phyloP scores from a whole-genome alignment of 1,140 invertebrate species.

The Lepidurus apus region DNA sequence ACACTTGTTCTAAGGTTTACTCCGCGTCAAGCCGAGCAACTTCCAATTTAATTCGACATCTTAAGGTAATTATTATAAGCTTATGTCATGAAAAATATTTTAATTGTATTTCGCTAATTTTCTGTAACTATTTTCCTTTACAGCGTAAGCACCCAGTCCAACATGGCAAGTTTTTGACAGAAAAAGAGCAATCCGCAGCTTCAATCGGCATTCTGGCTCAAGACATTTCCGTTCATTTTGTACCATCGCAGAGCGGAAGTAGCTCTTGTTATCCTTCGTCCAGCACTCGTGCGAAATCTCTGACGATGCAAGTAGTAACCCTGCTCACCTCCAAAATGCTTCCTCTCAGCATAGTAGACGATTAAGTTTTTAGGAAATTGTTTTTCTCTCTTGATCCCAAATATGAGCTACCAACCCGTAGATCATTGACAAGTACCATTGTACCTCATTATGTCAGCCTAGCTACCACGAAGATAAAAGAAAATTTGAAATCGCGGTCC shows the following conservation, averaged over 20 bases:
- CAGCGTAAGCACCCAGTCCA: slow-evolving; percentile 6
- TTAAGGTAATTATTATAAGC: no score
- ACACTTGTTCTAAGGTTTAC: no score
- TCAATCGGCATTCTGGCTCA: not conserved
- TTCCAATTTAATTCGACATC: no score
- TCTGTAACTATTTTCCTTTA: not conserved
- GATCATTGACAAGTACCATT: not conserved
- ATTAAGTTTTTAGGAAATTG: no score
- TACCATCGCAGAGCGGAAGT: not conserved
- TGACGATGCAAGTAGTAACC: not conserved
- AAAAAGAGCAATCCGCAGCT: not conserved
- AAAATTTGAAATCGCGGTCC: not conserved
- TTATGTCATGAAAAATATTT: not conserved
- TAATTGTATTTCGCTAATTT: not conserved
- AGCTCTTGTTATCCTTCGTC: not conserved
- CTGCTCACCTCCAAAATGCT: not conserved
- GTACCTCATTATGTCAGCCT: slow-evolving; percentile 5
- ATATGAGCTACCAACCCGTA: not conserved
- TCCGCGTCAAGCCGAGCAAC: no score
- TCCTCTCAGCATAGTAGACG: not conserved
- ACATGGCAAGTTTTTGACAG: not conserved
- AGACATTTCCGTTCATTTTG: not conserved
- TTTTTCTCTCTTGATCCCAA: no score
- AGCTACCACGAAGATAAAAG: not conserved
- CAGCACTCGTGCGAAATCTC: not conserved